A percentile compares a stretch with the other conserved stretches of the same genome.
Conservation (phyloP, 2,888 invertebrate genomes). For the Meta bourneti region DNA sequence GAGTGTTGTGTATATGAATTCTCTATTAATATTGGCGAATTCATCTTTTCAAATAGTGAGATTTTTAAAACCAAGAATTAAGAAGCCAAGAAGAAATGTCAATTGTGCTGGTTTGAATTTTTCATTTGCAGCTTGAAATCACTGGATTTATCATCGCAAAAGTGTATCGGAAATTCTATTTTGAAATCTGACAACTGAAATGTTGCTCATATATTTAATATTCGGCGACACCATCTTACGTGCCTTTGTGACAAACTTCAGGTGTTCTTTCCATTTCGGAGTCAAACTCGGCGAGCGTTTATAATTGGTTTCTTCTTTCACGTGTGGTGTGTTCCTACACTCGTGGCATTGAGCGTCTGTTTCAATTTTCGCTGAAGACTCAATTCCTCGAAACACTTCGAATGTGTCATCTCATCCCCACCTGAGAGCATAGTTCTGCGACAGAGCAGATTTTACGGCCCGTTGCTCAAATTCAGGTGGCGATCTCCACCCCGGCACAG, state of each 20-base stretch:
- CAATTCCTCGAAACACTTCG: slow-evolving; percentile 3
- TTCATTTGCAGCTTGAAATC: background rate
- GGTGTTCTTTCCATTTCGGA: slow-evolving; percentile 50
- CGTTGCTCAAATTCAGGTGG: slow-evolving; percentile 19
- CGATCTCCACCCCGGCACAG: background rate
- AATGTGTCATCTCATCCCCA: slow-evolving; percentile 11
- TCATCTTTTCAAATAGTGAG: no score
- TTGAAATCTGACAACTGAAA: slow-evolving; percentile 21
- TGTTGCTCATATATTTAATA: slow-evolving; percentile 72
- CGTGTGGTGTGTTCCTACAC: background rate
- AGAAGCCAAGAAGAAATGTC: no score
- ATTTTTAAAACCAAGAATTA: no score
- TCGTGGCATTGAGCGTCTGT: background rate
- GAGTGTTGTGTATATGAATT: no score
- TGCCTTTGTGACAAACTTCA: slow-evolving; percentile 70
- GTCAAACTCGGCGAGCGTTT: background rate
- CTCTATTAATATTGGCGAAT: no score
- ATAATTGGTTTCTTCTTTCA: background rate
- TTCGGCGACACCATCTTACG: slow-evolving; percentile 70
- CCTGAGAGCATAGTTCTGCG: background rate
- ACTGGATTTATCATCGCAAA: background rate
- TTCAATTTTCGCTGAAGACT: background rate
- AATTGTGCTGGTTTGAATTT: background rate
- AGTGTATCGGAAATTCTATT: background rate
- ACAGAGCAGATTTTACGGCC: slow-evolving; percentile 21